A percentile compares a stretch with the other conserved stretches of the same genome.
phyloP scores from a whole-genome alignment of 2,888 invertebrate genomes.

The Dorcus parallelipipedus region DNA sequence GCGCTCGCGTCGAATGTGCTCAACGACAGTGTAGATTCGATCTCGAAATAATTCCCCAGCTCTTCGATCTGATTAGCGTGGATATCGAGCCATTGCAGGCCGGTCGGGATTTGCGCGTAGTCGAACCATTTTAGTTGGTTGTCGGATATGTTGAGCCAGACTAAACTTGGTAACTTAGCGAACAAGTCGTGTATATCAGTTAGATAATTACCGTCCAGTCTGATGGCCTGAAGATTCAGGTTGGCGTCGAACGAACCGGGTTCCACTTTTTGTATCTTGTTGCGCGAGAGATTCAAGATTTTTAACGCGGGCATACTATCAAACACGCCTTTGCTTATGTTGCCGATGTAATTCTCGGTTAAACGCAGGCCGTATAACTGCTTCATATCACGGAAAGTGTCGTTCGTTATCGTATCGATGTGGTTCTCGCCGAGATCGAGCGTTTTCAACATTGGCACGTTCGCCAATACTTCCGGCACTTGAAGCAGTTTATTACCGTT shows the following conservation, averaged over 20 bases:
- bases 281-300: conserved; percentile 79
- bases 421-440: conserved; percentile 84
- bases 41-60: conserved; percentile 81
- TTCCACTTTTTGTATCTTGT: conserved; percentile 76
- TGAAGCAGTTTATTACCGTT: conserved; percentile 75
- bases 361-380: conserved; percentile 78
- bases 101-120: conserved; percentile 80
- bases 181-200: conserved; percentile 76
- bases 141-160: conserved; percentile 84
- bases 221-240: conserved; percentile 73
- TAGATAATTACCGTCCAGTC: conserved; percentile 78
- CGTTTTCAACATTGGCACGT: conserved; percentile 72
- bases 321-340: conserved; percentile 75
- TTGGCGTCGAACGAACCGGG: conserved; percentile 76
- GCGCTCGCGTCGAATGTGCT: conserved; percentile 80
- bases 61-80: conserved; percentile 80
- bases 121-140: conserved; percentile 81
- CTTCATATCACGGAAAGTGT: conserved; percentile 76
- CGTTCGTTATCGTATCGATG: conserved; percentile 72
- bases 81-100: conserved; percentile 81
- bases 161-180: conserved; percentile 74
- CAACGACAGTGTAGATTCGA: conserved; percentile 74
- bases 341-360: conserved; percentile 80
- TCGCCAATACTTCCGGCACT: conserved; percentile 71
- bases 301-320: conserved; percentile 74